Conservation (phyloP, 2,113 vertebrate genomes). For the Sebastes schlegelii region DNA sequence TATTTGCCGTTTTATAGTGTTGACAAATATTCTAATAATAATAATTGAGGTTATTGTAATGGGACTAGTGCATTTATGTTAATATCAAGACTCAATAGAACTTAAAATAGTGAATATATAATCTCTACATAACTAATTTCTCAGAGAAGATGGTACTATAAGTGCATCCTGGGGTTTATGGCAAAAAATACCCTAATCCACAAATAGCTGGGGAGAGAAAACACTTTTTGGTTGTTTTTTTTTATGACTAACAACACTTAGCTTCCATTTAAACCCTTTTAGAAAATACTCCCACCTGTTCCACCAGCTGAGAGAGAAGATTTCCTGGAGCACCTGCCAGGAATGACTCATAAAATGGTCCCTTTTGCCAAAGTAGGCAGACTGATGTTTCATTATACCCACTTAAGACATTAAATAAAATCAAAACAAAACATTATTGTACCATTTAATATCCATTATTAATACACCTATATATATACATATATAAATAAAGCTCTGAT, state of each 20-base stretch:
- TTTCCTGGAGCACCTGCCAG: constrained; percentile 14
- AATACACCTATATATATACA: constrained; percentile 11
- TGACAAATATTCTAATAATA: constrained; percentile 3
- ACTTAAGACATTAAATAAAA: constrained; percentile 21
- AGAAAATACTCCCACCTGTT: constrained; percentile 24
- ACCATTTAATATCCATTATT: constrained; percentile 9
- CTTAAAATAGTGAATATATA: not conserved
- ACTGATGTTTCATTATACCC: not conserved
- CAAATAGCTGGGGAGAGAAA: not conserved
- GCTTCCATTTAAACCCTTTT: not conserved
- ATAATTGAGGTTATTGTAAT: not conserved
- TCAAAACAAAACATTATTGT: constrained; percentile 26
- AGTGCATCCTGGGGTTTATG: not conserved
- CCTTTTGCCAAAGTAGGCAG: not conserved
- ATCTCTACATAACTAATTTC: not conserved
- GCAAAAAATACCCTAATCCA: not conserved
- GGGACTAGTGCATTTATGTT: constrained; percentile 16
- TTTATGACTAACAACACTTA: not conserved
- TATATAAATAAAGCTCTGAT: constrained; percentile 66
- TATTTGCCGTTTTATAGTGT: not conserved
- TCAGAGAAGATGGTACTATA: not conserved
- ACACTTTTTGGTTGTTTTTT: not conserved
- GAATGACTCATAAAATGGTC: constrained; percentile 45
- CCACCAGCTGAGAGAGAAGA: constrained; percentile 1
- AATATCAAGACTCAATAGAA: not conserved